Percentiles rank a stretch among this genome's conserved stretches.
phyloP scores from a whole-genome alignment of 2,888 invertebrate genomes.

The Meghimatium bilineatum region DNA sequence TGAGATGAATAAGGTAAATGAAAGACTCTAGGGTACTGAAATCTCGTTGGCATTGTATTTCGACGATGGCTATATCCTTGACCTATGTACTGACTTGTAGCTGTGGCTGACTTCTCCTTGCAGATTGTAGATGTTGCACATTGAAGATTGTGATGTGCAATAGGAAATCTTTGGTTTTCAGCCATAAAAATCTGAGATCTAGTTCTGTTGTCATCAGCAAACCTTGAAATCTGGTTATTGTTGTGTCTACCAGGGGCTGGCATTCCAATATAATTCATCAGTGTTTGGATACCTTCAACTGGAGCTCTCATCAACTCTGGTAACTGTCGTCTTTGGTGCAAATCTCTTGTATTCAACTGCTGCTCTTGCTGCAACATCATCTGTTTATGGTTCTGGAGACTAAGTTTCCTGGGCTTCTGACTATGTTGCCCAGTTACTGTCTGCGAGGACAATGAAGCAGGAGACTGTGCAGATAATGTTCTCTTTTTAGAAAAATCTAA shows the following conservation, averaged over 20 bases:
- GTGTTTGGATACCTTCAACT: background rate
- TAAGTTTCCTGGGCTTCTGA: background rate
- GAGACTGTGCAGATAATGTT: no score
- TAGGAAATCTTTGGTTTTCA: background rate
- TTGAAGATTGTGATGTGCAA: background rate
- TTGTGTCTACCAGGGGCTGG: background rate
- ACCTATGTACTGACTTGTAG: background rate
- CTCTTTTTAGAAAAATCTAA: conserved; percentile 20
- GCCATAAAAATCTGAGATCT: background rate
- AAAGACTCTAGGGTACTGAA: background rate
- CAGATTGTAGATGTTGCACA: background rate
- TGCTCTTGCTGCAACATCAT: background rate
- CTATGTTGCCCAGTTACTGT: background rate
- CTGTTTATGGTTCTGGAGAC: background rate
- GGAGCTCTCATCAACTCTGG: conserved; percentile 6
- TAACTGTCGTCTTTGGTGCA: background rate
- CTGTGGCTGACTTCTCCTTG: background rate
- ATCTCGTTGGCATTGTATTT: conserved; percentile 26
- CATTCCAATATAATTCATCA: background rate
- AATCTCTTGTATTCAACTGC: background rate
- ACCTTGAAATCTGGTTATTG: background rate
- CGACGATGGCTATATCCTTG: background rate
- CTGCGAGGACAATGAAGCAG: background rate
- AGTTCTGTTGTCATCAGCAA: background rate
- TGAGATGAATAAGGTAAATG: conserved; percentile 8